phyloP scores from a whole-genome alignment of 2,888 invertebrate species.

The Stenurella melanura region DNA sequence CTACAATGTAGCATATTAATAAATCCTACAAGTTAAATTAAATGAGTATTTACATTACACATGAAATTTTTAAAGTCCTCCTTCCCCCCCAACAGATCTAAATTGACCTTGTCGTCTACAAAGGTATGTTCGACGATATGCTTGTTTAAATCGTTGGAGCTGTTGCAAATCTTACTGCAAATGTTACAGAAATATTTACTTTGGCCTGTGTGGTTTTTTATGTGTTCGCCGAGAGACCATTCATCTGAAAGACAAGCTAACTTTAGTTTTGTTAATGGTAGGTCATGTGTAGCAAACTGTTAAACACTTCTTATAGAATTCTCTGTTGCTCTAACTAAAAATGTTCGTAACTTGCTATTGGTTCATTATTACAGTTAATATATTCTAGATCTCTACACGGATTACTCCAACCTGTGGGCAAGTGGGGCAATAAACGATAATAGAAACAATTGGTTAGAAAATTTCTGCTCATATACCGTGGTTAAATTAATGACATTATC shows the following conservation, averaged over 20 bases:
- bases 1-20: constrained; percentile 56
- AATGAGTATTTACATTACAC: constrained; percentile 61
- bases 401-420: no score
- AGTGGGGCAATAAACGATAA: no score
- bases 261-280: not conserved
- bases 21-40: not conserved
- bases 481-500: no score
- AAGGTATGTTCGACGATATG: constrained; percentile 64
- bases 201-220: constrained; percentile 69
- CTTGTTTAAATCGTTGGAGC: constrained; percentile 64
- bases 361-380: no score
- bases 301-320: no score
- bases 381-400: no score
- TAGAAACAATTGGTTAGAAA: no score
- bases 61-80: constrained; percentile 54
- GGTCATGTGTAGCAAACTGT: no score
- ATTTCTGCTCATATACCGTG: not conserved
- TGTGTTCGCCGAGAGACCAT: constrained; percentile 70
- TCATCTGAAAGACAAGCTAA: constrained; percentile 64
- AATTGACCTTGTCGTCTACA: constrained; percentile 53
- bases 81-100: constrained; percentile 37
- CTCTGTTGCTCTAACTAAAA: no score
- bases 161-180: constrained; percentile 66
- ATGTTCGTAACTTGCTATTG: no score
- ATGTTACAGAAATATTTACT: constrained; percentile 68